Percentiles rank a stretch among this genome's conserved stretches.
These are phyloP conservation scores for Parascotia fuliginaria DNA, from an alignment of 2,888 invertebrate genomes.

Conservation along the genomic window DNA sequence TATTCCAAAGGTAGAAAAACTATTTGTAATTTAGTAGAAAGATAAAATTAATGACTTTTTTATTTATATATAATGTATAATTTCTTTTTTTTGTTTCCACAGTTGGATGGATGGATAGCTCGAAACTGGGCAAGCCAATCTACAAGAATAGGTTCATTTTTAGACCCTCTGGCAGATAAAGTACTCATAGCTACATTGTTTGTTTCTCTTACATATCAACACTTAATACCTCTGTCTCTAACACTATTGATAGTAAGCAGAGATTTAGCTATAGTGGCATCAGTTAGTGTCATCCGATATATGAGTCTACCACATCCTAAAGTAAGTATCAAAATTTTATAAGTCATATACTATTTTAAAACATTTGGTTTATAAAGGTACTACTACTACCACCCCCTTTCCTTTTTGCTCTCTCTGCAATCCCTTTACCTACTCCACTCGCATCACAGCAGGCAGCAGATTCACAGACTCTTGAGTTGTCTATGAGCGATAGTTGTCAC, in stretches of 20 bases:
- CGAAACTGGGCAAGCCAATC: slow-evolving; percentile 96
- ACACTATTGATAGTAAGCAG: slow-evolving; percentile 93
- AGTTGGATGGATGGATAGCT: slow-evolving; percentile 98
- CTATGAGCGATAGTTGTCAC: no score
- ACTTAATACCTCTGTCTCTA: slow-evolving; percentile 92
- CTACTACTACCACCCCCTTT: no score
- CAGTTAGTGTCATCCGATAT: slow-evolving; percentile 96
- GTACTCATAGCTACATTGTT: slow-evolving; percentile 95
- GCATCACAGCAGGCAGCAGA: no score
- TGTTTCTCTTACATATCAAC: slow-evolving; percentile 93
- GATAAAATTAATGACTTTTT: no score
- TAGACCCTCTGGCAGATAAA: slow-evolving; percentile 99
- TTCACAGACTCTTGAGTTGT: no score
- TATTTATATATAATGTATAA: background rate
- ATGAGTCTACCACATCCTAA: slow-evolving; percentile 94
- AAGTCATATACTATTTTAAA: no score
- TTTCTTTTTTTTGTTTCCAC: slow-evolving; percentile 45
- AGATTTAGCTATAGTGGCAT: slow-evolving; percentile 92
- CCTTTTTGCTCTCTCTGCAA: no score
- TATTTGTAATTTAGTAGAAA: no score
- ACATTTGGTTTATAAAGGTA: no score
- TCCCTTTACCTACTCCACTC: no score
- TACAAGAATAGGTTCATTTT: slow-evolving; percentile 96
- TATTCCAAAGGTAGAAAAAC: no score
- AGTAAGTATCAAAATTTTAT: slow-evolving; percentile 86